A percentile compares a stretch with the other conserved stretches of the same genome.
These are phyloP conservation scores for Lysiphlebus fabarum DNA, from an alignment of 1,140 invertebrate species.

Conservation along the genomic window DNA sequence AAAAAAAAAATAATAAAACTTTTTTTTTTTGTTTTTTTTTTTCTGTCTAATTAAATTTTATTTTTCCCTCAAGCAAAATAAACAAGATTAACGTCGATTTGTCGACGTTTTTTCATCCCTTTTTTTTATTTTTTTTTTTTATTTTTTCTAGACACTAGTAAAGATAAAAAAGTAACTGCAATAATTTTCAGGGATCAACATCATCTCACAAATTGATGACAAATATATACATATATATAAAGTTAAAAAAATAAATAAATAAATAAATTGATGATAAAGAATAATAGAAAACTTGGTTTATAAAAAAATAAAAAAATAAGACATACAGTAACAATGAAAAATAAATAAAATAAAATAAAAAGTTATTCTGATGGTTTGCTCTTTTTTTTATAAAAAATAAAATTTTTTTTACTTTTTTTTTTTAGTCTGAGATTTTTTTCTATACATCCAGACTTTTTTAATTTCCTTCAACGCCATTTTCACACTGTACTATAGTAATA, in stretches of 20 bases:
- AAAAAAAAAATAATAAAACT: too few relatives aligned
- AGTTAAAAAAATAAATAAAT: constrained; percentile 1
- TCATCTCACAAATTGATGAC: too few relatives aligned
- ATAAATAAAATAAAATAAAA: too few relatives aligned
- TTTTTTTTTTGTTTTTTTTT: too few relatives aligned
- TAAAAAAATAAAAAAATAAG: too few relatives aligned
- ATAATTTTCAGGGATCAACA: constrained; percentile 7
- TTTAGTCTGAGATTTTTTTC: neutral
- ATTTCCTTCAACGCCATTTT: constrained; percentile 5
- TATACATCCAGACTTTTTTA: constrained; percentile 15
- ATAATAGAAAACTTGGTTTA: too few relatives aligned
- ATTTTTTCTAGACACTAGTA: too few relatives aligned
- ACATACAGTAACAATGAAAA: too few relatives aligned
- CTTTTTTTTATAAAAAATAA: neutral
- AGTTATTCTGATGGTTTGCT: too few relatives aligned
- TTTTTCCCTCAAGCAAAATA: neutral
- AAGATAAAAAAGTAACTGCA: neutral
- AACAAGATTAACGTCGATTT: constrained; percentile 9
- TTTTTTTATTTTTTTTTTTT: too few relatives aligned
- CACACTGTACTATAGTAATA: constrained; percentile 7
- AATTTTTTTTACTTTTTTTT: neutral
- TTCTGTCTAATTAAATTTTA: neutral
- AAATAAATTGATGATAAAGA: neutral
- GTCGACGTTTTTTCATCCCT: neutral
- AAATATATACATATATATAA: neutral